Conservation (phyloP, 2,888 invertebrate species). For the Ectobius pallidus region DNA sequence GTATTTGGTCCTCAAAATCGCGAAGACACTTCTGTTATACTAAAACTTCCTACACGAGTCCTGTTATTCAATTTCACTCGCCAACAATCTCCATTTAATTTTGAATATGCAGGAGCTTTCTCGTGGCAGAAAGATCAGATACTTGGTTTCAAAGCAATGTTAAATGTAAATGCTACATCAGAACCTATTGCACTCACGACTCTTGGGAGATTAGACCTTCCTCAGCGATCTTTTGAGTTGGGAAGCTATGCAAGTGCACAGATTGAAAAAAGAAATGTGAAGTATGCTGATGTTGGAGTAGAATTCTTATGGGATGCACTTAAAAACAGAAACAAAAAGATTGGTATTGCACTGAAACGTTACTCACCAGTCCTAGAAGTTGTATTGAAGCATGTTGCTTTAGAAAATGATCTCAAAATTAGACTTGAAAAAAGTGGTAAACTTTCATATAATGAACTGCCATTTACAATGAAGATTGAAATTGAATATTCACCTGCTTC, state of each 20-base stretch:
- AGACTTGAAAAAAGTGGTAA: conserved; percentile 41
- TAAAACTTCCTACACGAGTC: conserved; percentile 43
- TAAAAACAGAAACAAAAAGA: conserved; percentile 44
- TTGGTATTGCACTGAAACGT: conserved; percentile 44
- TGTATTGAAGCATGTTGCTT: conserved; percentile 45
- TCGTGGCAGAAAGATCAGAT: conserved; percentile 46
- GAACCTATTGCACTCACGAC: conserved; percentile 1
- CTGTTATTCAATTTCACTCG: conserved; percentile 42
- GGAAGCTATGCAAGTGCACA: neutral
- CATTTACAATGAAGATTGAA: conserved; percentile 38
- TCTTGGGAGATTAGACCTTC: conserved; percentile 45
- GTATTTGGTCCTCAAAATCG: conserved; percentile 36
- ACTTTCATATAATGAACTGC: conserved; percentile 32
- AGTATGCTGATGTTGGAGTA: conserved; percentile 35
- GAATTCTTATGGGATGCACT: conserved; percentile 49
- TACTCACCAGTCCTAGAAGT: conserved; percentile 41
- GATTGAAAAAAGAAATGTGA: neutral
- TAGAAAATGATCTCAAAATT: conserved; percentile 45
- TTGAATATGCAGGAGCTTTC: conserved; percentile 44
- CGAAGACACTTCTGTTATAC: conserved; percentile 38
- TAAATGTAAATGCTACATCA: conserved; percentile 1
- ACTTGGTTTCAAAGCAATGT: conserved; percentile 45
- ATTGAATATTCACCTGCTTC: conserved; percentile 44
- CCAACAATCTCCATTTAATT: conserved; percentile 36
- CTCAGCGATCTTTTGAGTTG: conserved; percentile 47